Conservation (phyloP, 2,113 vertebrate genomes). For the Corythaixoides concolor region DNA sequence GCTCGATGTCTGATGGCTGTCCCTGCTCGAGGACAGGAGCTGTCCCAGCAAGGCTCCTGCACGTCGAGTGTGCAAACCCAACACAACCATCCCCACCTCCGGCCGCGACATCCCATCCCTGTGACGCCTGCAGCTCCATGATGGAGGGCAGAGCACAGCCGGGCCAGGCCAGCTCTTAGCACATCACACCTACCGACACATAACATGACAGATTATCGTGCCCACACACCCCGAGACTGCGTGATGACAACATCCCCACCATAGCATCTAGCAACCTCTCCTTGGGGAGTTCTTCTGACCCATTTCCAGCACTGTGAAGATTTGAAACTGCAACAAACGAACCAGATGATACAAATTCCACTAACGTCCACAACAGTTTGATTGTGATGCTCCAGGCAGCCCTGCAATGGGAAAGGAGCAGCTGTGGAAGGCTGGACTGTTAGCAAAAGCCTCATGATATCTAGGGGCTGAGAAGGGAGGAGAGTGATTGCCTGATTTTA, state of each 20-base stretch:
- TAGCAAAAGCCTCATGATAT: neutral
- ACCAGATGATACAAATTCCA: neutral
- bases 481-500: neutral
- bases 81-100: no score
- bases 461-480: neutral
- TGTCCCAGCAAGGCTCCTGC: neutral
- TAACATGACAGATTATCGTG: neutral
- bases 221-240: neutral
- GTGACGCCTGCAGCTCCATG: neutral
- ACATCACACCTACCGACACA: neutral
- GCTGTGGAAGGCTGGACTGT: neutral
- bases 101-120: neutral
- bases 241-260: neutral
- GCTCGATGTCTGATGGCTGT: rapidly evolving
- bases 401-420: neutral
- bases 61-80: neutral
- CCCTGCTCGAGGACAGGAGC: neutral
- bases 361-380: neutral
- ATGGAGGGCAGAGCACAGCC: neutral
- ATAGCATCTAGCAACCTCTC: neutral
- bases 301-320: neutral
- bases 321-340: neutral
- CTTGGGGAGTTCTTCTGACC: neutral
- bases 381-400: neutral
- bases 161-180: no score